Evolutionary conservation across 2,888 invertebrate genomes (phyloP).

Genomic region (Polydrusus pterygomalis): DNA sequence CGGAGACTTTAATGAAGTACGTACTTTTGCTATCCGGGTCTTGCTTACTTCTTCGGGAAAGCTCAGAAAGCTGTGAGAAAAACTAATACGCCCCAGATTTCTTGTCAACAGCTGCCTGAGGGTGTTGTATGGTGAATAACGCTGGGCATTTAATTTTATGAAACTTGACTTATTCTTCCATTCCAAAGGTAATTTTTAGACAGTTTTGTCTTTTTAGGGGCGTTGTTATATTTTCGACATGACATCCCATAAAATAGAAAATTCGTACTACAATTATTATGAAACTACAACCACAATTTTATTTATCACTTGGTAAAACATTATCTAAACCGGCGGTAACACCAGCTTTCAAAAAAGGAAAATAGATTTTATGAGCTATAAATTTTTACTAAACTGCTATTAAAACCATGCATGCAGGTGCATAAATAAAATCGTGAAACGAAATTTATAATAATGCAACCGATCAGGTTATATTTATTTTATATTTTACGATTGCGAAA

Average conservation of each 20-base stretch:
- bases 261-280: not conserved
- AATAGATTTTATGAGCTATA: conserved; percentile 38
- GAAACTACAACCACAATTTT: not conserved
- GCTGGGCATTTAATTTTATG: no score
- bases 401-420: conserved; percentile 37
- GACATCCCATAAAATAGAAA: not conserved
- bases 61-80: no score
- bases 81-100: no score
- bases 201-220: no score
- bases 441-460: conserved; percentile 29
- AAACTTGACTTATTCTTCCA: no score
- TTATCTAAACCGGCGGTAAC: not conserved
- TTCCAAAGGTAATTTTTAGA: no score
- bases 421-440: conserved; percentile 25
- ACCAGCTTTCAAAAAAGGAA: conserved; percentile 17
- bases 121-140: no score
- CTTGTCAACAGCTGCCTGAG: no score
- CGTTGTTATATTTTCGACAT: no score
- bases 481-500: not conserved
- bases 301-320: conserved; percentile 23
- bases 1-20: no score
- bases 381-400: conserved; percentile 44
- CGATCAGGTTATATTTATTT: not conserved
- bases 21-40: no score
- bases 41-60: no score